These are phyloP conservation scores for Spilogale gracilis DNA, from an alignment of 2,113 vertebrate genomes.

Conservation along the genomic window DNA sequence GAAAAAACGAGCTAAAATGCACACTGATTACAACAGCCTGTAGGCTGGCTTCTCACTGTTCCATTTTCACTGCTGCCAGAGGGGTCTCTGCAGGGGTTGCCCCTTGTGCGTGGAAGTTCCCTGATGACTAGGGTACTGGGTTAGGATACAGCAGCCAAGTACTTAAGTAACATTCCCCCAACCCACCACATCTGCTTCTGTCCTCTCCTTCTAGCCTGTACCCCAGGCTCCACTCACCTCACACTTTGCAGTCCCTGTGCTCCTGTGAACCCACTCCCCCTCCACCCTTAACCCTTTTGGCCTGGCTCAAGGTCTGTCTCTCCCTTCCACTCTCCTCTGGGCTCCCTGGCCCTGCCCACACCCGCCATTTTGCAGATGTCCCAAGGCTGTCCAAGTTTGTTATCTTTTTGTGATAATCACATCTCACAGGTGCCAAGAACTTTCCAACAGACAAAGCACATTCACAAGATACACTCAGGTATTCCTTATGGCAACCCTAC, in stretches of 20 bases:
- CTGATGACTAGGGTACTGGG: background rate
- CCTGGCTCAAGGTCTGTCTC: background rate
- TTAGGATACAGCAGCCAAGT: background rate
- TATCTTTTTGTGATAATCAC: background rate
- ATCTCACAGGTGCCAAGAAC: background rate
- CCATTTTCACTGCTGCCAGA: background rate
- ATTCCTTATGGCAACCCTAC: background rate
- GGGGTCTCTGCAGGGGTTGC: background rate
- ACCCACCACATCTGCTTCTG: background rate
- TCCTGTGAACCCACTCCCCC: background rate
- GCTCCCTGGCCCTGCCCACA: background rate
- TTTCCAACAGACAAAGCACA: background rate
- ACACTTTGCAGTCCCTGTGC: rapidly evolving
- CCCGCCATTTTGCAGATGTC: background rate
- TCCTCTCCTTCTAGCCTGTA: background rate
- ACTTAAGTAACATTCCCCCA: background rate
- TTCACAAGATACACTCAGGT: background rate
- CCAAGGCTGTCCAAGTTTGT: background rate
- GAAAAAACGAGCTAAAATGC: too few species aligned
- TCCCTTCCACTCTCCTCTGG: background rate
- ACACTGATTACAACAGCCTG: background rate
- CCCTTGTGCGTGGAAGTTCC: background rate
- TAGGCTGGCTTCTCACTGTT: rapidly evolving
- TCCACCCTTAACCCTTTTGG: background rate
- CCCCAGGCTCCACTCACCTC: background rate